phyloP scores from a whole-genome alignment of 2,797 vertebrate genomes.

The Scarus forsteni region DNA sequence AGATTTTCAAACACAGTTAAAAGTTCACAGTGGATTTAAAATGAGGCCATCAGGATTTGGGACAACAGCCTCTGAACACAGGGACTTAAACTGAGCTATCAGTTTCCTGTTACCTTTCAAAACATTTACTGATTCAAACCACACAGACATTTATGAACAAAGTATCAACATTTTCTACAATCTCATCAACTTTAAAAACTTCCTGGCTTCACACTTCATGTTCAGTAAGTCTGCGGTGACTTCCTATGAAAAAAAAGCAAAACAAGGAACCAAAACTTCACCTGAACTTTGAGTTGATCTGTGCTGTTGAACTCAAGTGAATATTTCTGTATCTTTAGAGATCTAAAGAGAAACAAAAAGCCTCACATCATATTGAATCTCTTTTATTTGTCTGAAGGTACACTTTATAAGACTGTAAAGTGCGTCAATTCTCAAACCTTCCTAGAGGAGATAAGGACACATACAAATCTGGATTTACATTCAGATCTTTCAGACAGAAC shows the following conservation, averaged over 20 bases:
- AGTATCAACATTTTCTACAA: too few species aligned
- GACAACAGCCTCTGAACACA: too few species aligned
- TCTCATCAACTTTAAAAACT: background rate
- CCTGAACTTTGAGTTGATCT: background rate
- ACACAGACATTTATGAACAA: too few species aligned
- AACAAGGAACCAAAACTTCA: constrained; percentile 60
- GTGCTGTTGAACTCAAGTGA: background rate
- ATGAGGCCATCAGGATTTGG: too few species aligned
- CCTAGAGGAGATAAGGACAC: constrained; percentile 9
- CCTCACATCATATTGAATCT: constrained; percentile 46
- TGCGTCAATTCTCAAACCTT: constrained; percentile 74
- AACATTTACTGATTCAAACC: too few species aligned
- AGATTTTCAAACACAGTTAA: too few species aligned
- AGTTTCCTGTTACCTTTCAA: too few species aligned
- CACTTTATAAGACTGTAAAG: constrained; percentile 80
- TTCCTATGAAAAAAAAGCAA: constrained; percentile 47
- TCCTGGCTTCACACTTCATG: background rate
- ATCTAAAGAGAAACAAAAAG: constrained; percentile 14
- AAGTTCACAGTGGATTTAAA: too few species aligned
- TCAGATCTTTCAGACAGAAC: constrained; percentile 60
- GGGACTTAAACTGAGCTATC: too few species aligned
- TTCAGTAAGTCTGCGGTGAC: constrained; percentile 12
- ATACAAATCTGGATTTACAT: constrained; percentile 65
- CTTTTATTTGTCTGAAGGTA: constrained; percentile 78
- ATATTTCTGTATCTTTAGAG: background rate